Evolutionary conservation across 2,888 invertebrate species (phyloP).

Genomic region (Zygaena filipendulae): DNA sequence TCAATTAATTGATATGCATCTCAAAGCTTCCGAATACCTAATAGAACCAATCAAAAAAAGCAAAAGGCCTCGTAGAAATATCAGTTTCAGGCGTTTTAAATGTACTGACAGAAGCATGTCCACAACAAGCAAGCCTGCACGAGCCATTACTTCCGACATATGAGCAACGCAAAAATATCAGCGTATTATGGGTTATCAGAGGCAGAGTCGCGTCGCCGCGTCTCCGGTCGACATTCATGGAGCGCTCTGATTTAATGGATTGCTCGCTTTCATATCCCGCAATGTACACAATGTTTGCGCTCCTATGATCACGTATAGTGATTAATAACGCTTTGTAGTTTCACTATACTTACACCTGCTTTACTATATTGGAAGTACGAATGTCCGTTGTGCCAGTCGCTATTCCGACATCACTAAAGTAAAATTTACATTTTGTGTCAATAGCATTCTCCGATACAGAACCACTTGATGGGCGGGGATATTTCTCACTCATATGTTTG

Average conservation of each 20-base stretch:
- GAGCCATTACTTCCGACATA: conserved; percentile 68
- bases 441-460: conserved; percentile 51
- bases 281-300: conserved; percentile 48
- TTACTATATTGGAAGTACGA: no score
- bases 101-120: no score
- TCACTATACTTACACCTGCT: conserved; percentile 21
- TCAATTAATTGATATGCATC: no score
- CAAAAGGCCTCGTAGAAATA: no score
- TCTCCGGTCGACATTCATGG: conserved; percentile 42
- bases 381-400: background rate
- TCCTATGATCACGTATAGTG: conserved; percentile 52
- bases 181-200: conserved; percentile 67
- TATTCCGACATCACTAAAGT: conserved; percentile 21
- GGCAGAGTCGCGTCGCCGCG: conserved; percentile 50
- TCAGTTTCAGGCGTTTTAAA: no score
- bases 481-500: conserved; percentile 58
- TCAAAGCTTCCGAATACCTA: no score
- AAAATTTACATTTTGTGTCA: conserved; percentile 45
- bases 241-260: conserved; percentile 59
- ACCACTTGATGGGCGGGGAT: conserved; percentile 37
- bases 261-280: conserved; percentile 63
- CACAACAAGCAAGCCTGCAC: conserved; percentile 27
- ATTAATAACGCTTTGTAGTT: conserved; percentile 41
- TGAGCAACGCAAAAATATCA: conserved; percentile 68
- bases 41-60: no score